Base-by-base conservation (phyloP, 2,888 invertebrate species). In the Clusia tigrina region DNA sequence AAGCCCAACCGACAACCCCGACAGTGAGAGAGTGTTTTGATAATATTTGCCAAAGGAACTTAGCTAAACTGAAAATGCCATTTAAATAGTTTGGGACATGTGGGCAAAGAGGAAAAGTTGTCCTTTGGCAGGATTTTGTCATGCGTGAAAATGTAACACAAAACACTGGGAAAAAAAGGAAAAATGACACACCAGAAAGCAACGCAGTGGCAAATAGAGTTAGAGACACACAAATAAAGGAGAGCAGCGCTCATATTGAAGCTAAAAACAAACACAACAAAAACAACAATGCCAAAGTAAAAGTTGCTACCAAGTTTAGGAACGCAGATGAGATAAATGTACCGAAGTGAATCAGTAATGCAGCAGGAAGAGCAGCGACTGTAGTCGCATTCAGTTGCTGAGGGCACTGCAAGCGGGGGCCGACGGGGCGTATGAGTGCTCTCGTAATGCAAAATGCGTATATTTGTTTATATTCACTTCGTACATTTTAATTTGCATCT, bases 241-340 rank as follows among this genome's bases (percentile, higher is more conserved):
- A n/a, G n/a, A 42, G 42, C n/a, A 3, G 42, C 3, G 42, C 15
- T 3, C 42, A 32, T 32, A 12, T 6, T 32, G 32, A 32, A 9
- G 32, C n/a, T 17, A 42, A 42, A 42, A 42, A 42, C 42, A 42
- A 42, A n/a, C n/a, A 42, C 42, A 42, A 42, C n/a, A 42, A 42
- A 5, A 42, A 42, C n/a, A 15, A 5, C 42, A 42, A 17, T 42
- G 15, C 6, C 10, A 42, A 10, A 42, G 42, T 42, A 42, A 42
- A 42, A 42, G 42, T 42, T 42, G n/a, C 42, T n/a, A 42, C 10
- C 15, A 42, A 42, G 10, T 42, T 42, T 15, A 10, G 6, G n/a
- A 42, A n/a, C 42, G 42, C 42, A 42, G 42, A 42, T 42, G n/a
- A 42, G 42, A 32, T 12, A 12, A 32, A 32, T 5, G 32, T 9